Evolutionary conservation across 2,797 vertebrate genomes (phyloP), one percentile per base, ranked within the genome.

Genomic region (Syngnathus rostellatus): DNA sequence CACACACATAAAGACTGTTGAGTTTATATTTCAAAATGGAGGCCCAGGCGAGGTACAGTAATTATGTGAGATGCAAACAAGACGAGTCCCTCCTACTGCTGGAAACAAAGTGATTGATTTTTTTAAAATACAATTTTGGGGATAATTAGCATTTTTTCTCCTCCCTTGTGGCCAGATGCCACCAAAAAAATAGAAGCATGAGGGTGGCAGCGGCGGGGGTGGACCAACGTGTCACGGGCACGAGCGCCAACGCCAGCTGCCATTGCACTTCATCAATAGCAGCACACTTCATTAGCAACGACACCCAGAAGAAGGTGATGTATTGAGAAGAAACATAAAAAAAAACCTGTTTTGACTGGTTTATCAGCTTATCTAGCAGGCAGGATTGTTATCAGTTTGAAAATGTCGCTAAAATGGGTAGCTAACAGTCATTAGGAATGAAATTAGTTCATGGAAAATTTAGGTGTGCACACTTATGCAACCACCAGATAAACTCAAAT

Each of bases 181-280:
- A 76, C 73, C 46, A 70, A 88, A 90, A 90, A 87, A 90, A 89
- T 87, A 90, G 89, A 83, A 87, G 78, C 72, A 89, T 85, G 81
- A 86, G 88, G 88, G 87, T 84, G 86, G 64, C 68, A 67, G 63
- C 67, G 68, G 81, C 67, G 81, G 74, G 67, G 45, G 63, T 68
- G 74, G 85, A 86, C 84, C 85, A 88, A 85, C 87, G 81, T 83
- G 83, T 84, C 85, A 76, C 80, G 83, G 85, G 83, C 83, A 86
- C 66, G 16, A 73, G 80, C 68, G 72, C 80, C 75, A 67, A 72
- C 74, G 82, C 68, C 81, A 82, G 84, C 63, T 75, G 43, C 71
- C 68, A 72, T 77, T 81, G 75, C 84, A 89, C 85, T 83, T 86
- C 83, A 85, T 85, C 85, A 84, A 78, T 80, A 81, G 58, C 68